These are phyloP conservation scores for Epinephelus cyanopodus DNA, from an alignment of 2,113 vertebrate species.

Conservation along the genomic window DNA sequence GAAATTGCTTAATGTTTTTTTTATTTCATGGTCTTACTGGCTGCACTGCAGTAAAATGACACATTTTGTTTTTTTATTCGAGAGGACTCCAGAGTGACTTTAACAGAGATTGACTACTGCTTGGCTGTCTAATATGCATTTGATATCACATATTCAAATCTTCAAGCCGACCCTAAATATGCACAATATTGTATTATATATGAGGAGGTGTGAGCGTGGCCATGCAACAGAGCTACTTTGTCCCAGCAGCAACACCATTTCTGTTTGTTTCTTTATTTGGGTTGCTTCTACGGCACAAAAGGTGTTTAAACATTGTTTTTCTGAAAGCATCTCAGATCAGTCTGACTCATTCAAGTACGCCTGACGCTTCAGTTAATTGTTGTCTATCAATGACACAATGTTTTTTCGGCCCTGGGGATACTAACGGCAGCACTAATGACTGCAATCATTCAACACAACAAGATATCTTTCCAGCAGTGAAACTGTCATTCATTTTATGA, in stretches of 20 bases:
- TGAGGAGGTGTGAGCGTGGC: background rate
- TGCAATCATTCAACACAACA: conserved; percentile 66
- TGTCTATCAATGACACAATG: conserved; percentile 34
- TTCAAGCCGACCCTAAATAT: background rate
- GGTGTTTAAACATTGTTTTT: background rate
- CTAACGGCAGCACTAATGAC: conserved; percentile 56
- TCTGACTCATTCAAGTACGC: conserved; percentile 16
- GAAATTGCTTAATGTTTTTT: background rate
- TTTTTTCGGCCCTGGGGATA: conserved; percentile 48
- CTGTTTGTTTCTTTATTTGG: background rate
- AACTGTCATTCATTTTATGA: conserved; percentile 75
- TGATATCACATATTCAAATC: background rate
- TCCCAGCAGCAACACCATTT: background rate
- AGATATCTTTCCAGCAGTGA: conserved; percentile 66
- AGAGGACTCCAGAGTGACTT: conserved; percentile 11
- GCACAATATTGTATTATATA: background rate
- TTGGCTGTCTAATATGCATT: background rate
- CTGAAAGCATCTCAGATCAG: background rate
- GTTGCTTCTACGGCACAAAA: background rate
- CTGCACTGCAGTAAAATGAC: background rate
- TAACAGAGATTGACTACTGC: background rate
- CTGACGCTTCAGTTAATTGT: conserved; percentile 28
- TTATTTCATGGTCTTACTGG: background rate
- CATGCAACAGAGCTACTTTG: background rate
- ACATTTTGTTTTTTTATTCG: conserved; percentile 5